These are phyloP conservation scores for Uropetala carovei DNA, from an alignment of 2,888 invertebrate genomes.

Conservation along the genomic window DNA sequence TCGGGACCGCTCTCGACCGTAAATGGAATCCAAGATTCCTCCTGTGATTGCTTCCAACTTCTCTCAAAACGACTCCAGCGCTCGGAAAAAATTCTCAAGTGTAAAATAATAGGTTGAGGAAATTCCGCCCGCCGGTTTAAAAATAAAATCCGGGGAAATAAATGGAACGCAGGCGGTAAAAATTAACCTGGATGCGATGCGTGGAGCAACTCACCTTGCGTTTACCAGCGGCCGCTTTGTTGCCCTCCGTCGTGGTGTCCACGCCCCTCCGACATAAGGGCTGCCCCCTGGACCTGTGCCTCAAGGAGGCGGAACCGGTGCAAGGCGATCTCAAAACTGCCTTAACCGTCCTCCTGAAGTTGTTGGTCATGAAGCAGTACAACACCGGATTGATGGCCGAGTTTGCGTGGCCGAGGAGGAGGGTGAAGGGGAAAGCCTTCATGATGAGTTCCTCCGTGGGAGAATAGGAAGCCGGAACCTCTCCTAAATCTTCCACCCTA, in stretches of 20 bases:
- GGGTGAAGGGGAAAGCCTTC: constrained; percentile 78
- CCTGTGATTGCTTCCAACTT: too few relatives aligned
- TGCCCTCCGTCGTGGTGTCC: constrained; percentile 34
- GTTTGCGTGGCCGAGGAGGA: constrained; percentile 85
- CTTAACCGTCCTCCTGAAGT: constrained; percentile 80
- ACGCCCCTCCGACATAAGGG: constrained; percentile 6
- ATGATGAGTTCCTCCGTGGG: constrained; percentile 64
- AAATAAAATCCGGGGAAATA: too few relatives aligned
- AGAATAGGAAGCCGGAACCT: not conserved
- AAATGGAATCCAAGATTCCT: too few relatives aligned
- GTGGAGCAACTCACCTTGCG: constrained; percentile 57
- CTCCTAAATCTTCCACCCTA: not conserved
- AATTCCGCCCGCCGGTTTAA: too few relatives aligned
- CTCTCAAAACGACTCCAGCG: too few relatives aligned
- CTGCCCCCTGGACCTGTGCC: constrained; percentile 31
- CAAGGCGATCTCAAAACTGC: constrained; percentile 34
- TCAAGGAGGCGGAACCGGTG: constrained; percentile 11
- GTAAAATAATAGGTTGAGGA: too few relatives aligned
- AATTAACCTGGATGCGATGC: not conserved
- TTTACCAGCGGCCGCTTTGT: constrained; percentile 2
- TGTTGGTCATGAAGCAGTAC: constrained; percentile 85
- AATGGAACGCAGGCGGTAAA: too few relatives aligned
- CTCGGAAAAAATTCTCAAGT: too few relatives aligned
- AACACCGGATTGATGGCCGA: constrained; percentile 87
- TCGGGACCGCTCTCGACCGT: too few relatives aligned